These are phyloP conservation scores for Plagodis pulveraria DNA, from an alignment of 2,888 invertebrate species.

Conservation along the genomic window DNA sequence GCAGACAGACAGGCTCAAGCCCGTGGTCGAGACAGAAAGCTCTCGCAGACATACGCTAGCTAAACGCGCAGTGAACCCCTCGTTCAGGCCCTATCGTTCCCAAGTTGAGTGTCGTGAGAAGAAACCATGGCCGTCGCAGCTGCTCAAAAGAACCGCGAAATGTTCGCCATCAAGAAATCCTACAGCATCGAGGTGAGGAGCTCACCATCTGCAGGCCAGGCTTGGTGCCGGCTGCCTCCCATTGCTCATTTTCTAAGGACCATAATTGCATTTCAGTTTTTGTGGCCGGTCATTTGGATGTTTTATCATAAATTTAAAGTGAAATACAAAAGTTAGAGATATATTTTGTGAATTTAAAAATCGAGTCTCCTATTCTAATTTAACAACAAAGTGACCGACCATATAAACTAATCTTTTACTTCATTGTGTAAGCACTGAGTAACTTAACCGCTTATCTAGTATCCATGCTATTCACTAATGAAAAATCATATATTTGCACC, in stretches of 20 bases:
- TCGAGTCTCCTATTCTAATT: not conserved
- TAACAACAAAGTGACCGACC: slow-evolving; percentile 31
- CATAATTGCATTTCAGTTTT: slow-evolving; percentile 37
- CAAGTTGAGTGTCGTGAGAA: slow-evolving; percentile 75
- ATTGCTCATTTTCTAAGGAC: slow-evolving; percentile 43
- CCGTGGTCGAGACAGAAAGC: slow-evolving; percentile 86
- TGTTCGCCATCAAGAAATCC: slow-evolving; percentile 98
- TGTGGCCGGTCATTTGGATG: slow-evolving; percentile 40
- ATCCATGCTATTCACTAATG: too few species aligned
- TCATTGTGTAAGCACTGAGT: not conserved
- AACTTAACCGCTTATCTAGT: too few species aligned
- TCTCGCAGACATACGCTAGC: slow-evolving; percentile 83
- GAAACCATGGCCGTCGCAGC: slow-evolving; percentile 94
- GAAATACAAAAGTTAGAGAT: slow-evolving; percentile 12
- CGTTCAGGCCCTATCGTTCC: slow-evolving; percentile 81
- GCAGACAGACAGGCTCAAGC: slow-evolving; percentile 85
- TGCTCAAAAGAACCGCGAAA: slow-evolving; percentile 97
- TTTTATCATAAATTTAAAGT: slow-evolving; percentile 16
- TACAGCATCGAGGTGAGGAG: slow-evolving; percentile 97
- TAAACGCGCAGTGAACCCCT: slow-evolving; percentile 81
- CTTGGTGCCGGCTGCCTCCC: slow-evolving; percentile 34
- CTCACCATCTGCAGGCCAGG: slow-evolving; percentile 36
- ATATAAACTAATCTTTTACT: slow-evolving; percentile 21
- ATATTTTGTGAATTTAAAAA: not conserved
- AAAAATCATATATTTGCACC: too few species aligned